Conservation (phyloP, 35 echinoderm and acorn worm species). For the Stichopus chloronotus region DNA sequence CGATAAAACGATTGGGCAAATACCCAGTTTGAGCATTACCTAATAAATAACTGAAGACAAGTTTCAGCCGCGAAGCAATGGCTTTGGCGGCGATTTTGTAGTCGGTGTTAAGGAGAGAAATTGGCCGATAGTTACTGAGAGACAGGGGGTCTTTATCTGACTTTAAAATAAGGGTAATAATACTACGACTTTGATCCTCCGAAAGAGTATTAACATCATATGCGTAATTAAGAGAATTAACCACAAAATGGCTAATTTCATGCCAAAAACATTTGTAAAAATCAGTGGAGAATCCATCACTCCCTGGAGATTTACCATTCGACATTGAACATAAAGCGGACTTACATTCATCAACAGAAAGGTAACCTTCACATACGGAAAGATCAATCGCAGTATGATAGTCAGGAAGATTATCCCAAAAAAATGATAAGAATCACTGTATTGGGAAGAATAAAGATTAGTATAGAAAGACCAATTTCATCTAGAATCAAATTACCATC, state of each 20-base stretch:
- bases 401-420: background rate
- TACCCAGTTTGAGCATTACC: background rate
- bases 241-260: background rate
- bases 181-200: background rate
- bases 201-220: background rate
- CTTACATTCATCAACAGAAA: constrained; percentile 28
- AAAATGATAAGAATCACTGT: background rate
- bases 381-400: background rate
- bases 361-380: background rate
- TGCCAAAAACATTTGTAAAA: constrained; percentile 41
- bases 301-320: constrained; percentile 19
- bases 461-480: background rate
- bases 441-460: background rate
- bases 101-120: constrained; percentile 11
- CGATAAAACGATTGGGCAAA: background rate
- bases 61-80: background rate
- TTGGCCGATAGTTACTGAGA: background rate
- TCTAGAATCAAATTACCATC: no score
- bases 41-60: background rate
- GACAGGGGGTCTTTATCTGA: background rate
- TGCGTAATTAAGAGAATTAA: constrained; percentile 1
- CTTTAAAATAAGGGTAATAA: constrained; percentile 18
- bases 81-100: constrained; percentile 13
- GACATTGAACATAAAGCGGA: background rate
- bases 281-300: background rate